A percentile compares a stretch with the other conserved stretches of the same genome.
Evolutionary conservation across 2,113 vertebrate species (phyloP).

Genomic region (Herpetotheres cachinnans): DNA sequence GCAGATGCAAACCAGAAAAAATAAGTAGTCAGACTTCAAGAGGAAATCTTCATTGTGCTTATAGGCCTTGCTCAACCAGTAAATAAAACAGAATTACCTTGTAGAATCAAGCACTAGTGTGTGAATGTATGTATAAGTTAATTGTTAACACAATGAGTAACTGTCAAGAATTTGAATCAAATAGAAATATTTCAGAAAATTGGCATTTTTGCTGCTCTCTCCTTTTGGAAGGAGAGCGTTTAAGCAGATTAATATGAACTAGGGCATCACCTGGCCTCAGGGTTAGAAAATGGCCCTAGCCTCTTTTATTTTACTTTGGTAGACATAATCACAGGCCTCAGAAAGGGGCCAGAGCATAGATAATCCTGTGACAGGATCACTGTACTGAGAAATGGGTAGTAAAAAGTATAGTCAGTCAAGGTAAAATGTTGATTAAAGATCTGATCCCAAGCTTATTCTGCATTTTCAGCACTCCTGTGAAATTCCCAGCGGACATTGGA

Average conservation of each 20-base stretch:
- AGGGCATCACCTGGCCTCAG: not conserved
- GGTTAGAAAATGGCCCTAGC: not conserved
- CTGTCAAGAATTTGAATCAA: not conserved
- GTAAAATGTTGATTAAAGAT: constrained; percentile 18
- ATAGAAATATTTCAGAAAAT: not conserved
- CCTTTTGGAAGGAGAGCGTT: not conserved
- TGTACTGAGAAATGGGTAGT: not conserved
- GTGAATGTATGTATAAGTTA: not conserved
- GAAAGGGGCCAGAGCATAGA: not conserved
- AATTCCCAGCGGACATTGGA: not conserved
- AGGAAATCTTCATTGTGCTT: not conserved
- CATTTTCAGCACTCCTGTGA: not conserved
- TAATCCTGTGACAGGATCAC: not conserved
- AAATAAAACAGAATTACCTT: not conserved
- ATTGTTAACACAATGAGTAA: not conserved
- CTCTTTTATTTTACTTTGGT: not conserved
- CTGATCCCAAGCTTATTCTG: constrained; percentile 14
- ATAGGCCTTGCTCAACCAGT: not conserved
- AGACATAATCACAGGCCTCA: not conserved
- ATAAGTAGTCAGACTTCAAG: not conserved
- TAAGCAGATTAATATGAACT: not conserved
- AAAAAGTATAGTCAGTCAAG: not conserved
- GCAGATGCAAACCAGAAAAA: not conserved
- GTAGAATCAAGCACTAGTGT: not conserved
- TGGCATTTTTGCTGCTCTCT: not conserved